Conservation (phyloP, 2,888 invertebrate species). For the Dichetophora obliterata region DNA sequence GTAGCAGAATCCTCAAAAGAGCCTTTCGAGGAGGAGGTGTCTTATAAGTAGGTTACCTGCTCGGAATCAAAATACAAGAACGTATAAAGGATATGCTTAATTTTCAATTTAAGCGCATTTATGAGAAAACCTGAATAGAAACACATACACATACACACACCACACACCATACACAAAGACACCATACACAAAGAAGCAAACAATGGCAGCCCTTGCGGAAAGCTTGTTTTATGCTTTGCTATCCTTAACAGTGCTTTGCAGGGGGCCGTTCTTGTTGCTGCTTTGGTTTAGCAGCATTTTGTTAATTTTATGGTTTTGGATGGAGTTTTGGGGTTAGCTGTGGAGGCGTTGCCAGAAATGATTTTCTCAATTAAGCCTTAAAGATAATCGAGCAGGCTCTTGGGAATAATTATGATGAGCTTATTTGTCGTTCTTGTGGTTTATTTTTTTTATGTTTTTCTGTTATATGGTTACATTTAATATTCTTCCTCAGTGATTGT, state of each 20-base stretch:
- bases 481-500: constrained; percentile 24
- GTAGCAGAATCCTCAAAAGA: too few species aligned
- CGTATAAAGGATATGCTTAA: constrained; percentile 12
- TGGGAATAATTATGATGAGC: constrained; percentile 63
- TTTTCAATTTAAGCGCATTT: constrained; percentile 33
- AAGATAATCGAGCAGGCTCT: constrained; percentile 67
- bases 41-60: background rate
- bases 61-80: background rate
- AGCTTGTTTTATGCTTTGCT: background rate
- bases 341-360: constrained; percentile 41
- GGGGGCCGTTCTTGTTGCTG: background rate
- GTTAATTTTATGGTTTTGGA: background rate
- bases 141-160: background rate
- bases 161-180: background rate
- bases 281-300: background rate
- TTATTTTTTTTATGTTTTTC: constrained; percentile 55
- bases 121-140: background rate
- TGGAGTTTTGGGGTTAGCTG: background rate
- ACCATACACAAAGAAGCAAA: background rate
- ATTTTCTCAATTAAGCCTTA: constrained; percentile 53
- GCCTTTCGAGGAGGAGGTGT: too few species aligned
- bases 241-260: background rate
- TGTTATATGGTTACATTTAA: constrained; percentile 20
- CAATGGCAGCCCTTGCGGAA: background rate
- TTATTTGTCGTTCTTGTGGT: constrained; percentile 40